Conservation (phyloP, 2,797 vertebrate species). For the Luscinia luscinia region DNA sequence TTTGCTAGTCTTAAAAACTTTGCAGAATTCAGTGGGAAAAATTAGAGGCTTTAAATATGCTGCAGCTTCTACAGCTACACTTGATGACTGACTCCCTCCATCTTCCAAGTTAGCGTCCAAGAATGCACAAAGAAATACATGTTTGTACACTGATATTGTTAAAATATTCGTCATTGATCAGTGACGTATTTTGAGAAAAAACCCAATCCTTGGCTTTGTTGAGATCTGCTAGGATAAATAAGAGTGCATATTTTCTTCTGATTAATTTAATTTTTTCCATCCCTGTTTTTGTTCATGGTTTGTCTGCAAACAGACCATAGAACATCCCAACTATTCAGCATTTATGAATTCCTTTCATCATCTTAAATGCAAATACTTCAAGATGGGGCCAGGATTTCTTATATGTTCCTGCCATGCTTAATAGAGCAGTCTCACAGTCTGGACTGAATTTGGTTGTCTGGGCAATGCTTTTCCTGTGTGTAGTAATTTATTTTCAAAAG, state of each 20-base stretch:
- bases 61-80: not conserved
- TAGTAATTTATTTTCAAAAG: not conserved
- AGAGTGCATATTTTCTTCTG: constrained; percentile 11
- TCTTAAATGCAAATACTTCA: constrained; percentile 3
- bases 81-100: not conserved
- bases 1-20: constrained; percentile 32
- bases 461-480: not conserved
- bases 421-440: not conserved
- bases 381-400: not conserved
- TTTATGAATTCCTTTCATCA: constrained; percentile 18
- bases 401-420: not conserved
- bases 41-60: not conserved
- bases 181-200: not conserved
- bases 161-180: not conserved
- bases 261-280: constrained; percentile 37
- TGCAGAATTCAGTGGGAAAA: constrained; percentile 4
- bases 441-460: not conserved
- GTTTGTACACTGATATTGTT: not conserved
- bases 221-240: not conserved
- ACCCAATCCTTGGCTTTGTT: not conserved
- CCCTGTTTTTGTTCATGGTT: constrained; percentile 2
- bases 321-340: not conserved
- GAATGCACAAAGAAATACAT: not conserved
- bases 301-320: constrained; percentile 8
- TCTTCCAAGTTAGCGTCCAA: not conserved